Conservation (phyloP, 1,140 invertebrate species). For the Meloidogyne chitwoodi region DNA sequence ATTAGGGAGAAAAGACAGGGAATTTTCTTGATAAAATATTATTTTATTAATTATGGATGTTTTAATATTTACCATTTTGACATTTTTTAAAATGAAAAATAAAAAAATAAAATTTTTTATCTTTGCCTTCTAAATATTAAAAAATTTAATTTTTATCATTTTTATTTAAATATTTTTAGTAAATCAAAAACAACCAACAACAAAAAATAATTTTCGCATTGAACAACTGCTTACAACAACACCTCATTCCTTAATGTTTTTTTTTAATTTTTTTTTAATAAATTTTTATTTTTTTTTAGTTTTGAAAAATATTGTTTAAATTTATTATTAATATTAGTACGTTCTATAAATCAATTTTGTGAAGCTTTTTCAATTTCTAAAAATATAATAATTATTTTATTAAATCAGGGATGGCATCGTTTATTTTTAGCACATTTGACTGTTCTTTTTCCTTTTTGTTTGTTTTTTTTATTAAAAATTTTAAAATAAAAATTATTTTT, state of each 20-base stretch:
- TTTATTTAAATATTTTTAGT: too few relatives aligned
- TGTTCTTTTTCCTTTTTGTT: slow-evolving; percentile 12
- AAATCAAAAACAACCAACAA: too few relatives aligned
- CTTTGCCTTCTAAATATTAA: too few relatives aligned
- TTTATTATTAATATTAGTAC: slow-evolving; percentile 17
- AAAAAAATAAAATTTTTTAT: too few relatives aligned
- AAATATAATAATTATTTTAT: slow-evolving; percentile 15
- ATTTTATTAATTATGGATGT: too few relatives aligned
- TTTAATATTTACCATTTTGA: too few relatives aligned
- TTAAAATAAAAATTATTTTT: not conserved
- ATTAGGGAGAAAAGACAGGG: too few relatives aligned
- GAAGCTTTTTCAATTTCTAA: slow-evolving; percentile 8
- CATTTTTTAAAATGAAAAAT: too few relatives aligned
- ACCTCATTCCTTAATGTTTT: not conserved
- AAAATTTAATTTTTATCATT: too few relatives aligned
- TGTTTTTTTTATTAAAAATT: not conserved
- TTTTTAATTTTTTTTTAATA: not conserved
- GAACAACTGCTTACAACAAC: not conserved
- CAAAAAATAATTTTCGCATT: not conserved
- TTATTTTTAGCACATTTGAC: slow-evolving; percentile 38
- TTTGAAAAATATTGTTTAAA: slow-evolving; percentile 13
- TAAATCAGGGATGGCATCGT: slow-evolving; percentile 32
- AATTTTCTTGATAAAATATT: too few relatives aligned
- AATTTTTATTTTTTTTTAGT: not conserved
- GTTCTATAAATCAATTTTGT: slow-evolving; percentile 15